phyloP scores from a whole-genome alignment of 2,113 vertebrate genomes.

The Gnathonemus longibarbis region DNA sequence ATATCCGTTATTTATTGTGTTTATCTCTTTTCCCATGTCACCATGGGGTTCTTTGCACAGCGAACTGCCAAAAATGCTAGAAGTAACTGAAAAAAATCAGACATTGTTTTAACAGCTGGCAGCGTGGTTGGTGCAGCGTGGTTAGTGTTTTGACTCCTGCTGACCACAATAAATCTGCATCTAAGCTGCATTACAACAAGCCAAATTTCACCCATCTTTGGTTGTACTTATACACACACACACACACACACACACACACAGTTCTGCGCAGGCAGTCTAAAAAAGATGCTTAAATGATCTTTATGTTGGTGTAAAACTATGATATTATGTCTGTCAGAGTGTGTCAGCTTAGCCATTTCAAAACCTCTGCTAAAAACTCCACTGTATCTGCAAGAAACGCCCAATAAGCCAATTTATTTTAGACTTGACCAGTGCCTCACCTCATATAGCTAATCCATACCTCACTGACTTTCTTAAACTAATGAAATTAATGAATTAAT shows the following conservation, averaged over 20 bases:
- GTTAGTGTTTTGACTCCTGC: background rate
- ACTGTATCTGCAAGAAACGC: too few relatives aligned
- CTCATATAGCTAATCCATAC: background rate
- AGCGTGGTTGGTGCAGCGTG: background rate
- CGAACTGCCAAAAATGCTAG: background rate
- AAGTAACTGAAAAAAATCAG: background rate
- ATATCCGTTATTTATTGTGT: background rate
- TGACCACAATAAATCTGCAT: background rate
- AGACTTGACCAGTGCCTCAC: background rate
- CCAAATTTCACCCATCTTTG: background rate
- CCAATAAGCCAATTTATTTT: too few relatives aligned
- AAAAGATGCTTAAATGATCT: background rate
- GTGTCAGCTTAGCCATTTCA: too few relatives aligned
- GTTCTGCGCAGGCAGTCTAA: background rate
- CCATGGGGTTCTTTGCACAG: background rate
- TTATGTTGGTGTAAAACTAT: too few relatives aligned
- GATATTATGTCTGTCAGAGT: too few relatives aligned
- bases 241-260: background rate
- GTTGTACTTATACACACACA: background rate
- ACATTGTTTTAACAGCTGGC: background rate
- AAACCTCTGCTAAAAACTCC: too few relatives aligned
- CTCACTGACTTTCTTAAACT: background rate
- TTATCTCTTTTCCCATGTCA: background rate
- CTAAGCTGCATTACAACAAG: background rate
- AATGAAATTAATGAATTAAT: too few relatives aligned